phyloP scores from a whole-genome alignment of 92 coral and sea anemone genomes.

The Metridium senile region DNA sequence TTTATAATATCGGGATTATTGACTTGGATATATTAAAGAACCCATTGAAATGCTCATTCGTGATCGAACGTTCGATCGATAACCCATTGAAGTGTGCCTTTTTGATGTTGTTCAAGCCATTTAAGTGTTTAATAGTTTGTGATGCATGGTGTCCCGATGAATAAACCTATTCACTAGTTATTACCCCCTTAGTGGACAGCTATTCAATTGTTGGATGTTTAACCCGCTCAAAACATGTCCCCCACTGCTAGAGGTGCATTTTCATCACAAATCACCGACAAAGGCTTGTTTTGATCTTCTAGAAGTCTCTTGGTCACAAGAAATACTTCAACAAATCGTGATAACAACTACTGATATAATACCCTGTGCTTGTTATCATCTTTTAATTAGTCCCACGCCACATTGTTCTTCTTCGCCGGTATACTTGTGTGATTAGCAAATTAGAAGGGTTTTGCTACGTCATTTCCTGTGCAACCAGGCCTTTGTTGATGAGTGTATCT shows the following conservation, averaged over 20 bases:
- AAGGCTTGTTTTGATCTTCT: conserved; percentile 14
- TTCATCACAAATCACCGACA: conserved; percentile 12
- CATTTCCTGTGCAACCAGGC: no score
- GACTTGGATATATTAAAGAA: no score
- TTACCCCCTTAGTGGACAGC: no score
- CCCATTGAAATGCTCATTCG: not conserved
- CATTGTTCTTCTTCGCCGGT: not conserved
- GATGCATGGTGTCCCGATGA: no score
- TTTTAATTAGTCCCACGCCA: not conserved
- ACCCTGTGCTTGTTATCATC: not conserved
- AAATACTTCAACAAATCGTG: conserved; percentile 3
- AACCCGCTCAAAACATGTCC: not conserved
- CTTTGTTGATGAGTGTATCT: no score
- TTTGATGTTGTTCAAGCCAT: no score
- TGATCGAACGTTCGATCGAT: not conserved
- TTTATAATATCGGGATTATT: not conserved
- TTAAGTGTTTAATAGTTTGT: not conserved
- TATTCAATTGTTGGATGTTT: not conserved
- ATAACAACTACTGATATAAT: conserved; percentile 12
- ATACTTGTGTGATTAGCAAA: not conserved
- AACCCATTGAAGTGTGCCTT: no score
- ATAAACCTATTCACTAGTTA: no score
- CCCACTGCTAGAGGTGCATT: conserved; percentile 3
- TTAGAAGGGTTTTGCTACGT: not conserved
- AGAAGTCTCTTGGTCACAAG: not conserved